Conservation (phyloP, 2,797 vertebrate genomes). For the Pangasius sanitwongsei region DNA sequence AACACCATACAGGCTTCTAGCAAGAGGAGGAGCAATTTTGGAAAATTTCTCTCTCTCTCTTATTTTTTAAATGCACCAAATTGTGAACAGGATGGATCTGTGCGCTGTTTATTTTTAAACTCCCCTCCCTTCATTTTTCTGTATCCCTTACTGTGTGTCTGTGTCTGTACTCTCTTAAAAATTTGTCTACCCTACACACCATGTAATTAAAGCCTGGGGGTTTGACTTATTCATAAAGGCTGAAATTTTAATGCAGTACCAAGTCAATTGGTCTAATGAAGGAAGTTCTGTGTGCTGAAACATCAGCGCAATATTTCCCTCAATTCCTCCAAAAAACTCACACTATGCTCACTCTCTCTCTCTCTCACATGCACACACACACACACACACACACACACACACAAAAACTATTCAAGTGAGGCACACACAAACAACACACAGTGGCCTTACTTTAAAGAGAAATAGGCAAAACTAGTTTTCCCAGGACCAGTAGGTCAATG, state of each 20-base stretch:
- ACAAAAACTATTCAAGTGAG: neutral
- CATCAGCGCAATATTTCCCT: slow-evolving; percentile 68
- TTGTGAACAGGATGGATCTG: neutral
- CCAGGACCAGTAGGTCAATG: neutral
- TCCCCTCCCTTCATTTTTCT: slow-evolving; percentile 27
- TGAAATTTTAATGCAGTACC: slow-evolving; percentile 75
- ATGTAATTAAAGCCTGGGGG: slow-evolving; percentile 68
- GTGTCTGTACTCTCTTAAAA: slow-evolving; percentile 12
- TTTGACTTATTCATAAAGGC: slow-evolving; percentile 77
- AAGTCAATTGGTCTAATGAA: slow-evolving; percentile 74
- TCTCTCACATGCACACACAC: neutral
- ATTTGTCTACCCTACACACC: neutral
- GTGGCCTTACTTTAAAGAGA: slow-evolving; percentile 8
- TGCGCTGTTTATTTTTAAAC: neutral
- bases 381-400: slow-evolving; percentile 15
- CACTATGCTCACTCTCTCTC: neutral
- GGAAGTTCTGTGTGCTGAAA: slow-evolving; percentile 67
- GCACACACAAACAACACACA: neutral
- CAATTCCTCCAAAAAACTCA: slow-evolving; percentile 50
- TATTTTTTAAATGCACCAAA: slow-evolving; percentile 1
- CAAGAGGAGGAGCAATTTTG: slow-evolving; percentile 35
- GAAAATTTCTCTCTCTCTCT: slow-evolving; percentile 19
- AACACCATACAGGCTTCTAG: slow-evolving; percentile 57
- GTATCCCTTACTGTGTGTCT: neutral
- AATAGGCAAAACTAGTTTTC: neutral